Evolutionary conservation across 2,113 vertebrate species (phyloP), one percentile per base, ranked within the genome.

Genomic region (Leucoraja erinaceus): DNA sequence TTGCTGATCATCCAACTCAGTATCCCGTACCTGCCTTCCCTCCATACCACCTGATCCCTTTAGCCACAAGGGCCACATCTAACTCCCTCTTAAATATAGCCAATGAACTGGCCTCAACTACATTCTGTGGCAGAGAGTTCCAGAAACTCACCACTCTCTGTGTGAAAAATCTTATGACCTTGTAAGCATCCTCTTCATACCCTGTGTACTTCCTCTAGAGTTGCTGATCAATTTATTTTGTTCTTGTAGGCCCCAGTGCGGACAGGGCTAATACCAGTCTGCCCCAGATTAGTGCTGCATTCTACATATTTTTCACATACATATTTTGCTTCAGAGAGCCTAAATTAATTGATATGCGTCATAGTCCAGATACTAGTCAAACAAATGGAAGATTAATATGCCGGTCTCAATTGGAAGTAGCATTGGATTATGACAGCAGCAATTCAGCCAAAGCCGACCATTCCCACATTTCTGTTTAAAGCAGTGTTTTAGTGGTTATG

Each of bases 331-430:
- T 63, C 56, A 86, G 83, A 28, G 31, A 86, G 56, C 28, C 83
- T 86, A 31, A 86, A n/a, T 63, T 18, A 86, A 86, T 63, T 86
- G 33, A 86, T 63, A 63, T 86, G 83, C 5, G 28, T 86, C 83
- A 31, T 56, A 63, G 59, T 63, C 63, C n/a, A 63, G 83, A 86
- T 31, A n/a, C 12, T 61, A 31, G 83, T 31, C 83, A 86, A 63
- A 31, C 59, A 86, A 86, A 86, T 31, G 83, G 83, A 86, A 86
- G 83, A 86, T 86, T 86, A 63, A 86, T 86, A 63, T 61, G 54
- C 59, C 83, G 9, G 12, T 63, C 28, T 63, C 83, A 86, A 86
- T 63, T 63, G 83, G n/a, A 86, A 86, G 83, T 31, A 7, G 28
- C 5, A 86, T 63, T 63, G 83, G 12, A 63, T 86, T 63, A 86